A percentile compares a stretch with the other conserved stretches of the same genome.
Evolutionary conservation across 2,797 vertebrate genomes (phyloP).

Genomic region (Sebastes steindachneri): DNA sequence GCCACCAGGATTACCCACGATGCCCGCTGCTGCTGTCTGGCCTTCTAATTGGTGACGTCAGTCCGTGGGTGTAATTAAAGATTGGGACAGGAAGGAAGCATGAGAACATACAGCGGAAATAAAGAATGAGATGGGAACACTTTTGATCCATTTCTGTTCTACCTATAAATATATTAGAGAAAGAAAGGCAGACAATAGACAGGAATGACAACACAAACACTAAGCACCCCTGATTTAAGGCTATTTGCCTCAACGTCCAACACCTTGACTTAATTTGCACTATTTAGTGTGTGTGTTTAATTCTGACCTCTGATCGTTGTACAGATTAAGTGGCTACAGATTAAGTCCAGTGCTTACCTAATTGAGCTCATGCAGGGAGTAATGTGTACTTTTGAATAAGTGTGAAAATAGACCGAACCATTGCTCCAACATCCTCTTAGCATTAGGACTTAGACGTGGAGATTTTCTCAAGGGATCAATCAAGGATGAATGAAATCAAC

Average conservation of each 20-base stretch:
- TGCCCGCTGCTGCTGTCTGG: conserved; percentile 28
- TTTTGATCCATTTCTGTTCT: neutral
- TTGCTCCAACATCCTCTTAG: neutral
- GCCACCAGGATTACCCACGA: conserved; percentile 54
- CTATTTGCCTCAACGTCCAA: neutral
- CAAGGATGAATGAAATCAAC: neutral
- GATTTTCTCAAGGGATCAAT: neutral
- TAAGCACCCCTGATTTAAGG: neutral
- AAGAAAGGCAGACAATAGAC: neutral
- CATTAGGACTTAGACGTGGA: neutral
- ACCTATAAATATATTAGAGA: neutral
- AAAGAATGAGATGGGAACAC: neutral
- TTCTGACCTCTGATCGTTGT: conserved; percentile 9
- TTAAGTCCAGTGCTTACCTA: neutral
- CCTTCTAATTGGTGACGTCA: conserved; percentile 47
- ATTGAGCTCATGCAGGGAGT: conserved; percentile 9
- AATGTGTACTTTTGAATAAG: neutral
- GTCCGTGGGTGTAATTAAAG: conserved; percentile 20
- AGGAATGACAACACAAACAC: neutral
- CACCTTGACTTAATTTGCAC: neutral
- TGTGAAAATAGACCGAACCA: neutral
- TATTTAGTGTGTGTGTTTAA: neutral
- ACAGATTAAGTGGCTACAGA: conserved; percentile 23
- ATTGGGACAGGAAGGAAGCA: neutral
- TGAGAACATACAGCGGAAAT: neutral